phyloP scores from a whole-genome alignment of 2,113 vertebrate species.

The Coturnix japonica region DNA sequence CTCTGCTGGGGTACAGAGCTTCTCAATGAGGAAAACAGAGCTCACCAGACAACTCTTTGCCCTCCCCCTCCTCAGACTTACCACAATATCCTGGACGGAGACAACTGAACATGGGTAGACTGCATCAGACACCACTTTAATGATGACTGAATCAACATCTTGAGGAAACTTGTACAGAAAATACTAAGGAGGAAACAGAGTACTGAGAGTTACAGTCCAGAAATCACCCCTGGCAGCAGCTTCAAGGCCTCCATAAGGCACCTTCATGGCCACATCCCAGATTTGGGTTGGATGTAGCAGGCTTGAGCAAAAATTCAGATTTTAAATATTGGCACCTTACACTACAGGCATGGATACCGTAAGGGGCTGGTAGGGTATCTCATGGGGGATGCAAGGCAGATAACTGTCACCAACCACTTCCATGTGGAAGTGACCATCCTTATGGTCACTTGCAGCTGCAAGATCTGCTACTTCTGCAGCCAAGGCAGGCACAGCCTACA shows the following conservation, averaged over 20 bases:
- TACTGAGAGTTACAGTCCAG: not conserved
- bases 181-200: conserved; percentile 74
- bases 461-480: not conserved
- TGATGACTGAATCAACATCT: conserved; percentile 80
- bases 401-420: not conserved
- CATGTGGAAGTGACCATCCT: not conserved
- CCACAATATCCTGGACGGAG: conserved; percentile 84
- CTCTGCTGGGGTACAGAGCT: not conserved
- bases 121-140: conserved; percentile 78
- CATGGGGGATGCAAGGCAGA: not conserved
- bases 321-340: not conserved
- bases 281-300: not conserved
- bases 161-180: conserved; percentile 84
- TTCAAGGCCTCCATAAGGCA: not conserved
- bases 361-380: not conserved
- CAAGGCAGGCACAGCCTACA: not conserved
- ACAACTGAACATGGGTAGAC: conserved; percentile 82
- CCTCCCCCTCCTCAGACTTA: conserved; percentile 57
- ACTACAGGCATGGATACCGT: rapidly evolving
- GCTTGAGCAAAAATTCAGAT: not conserved
- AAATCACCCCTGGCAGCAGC: not conserved
- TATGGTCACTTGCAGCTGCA: not conserved
- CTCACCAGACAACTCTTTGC: not conserved
- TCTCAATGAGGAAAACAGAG: not conserved
- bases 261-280: not conserved